Percentiles rank a stretch among this genome's conserved stretches.
These are phyloP conservation scores for Camelus bactrianus DNA, from an alignment of 2,113 vertebrate genomes.

Conservation along the genomic window DNA sequence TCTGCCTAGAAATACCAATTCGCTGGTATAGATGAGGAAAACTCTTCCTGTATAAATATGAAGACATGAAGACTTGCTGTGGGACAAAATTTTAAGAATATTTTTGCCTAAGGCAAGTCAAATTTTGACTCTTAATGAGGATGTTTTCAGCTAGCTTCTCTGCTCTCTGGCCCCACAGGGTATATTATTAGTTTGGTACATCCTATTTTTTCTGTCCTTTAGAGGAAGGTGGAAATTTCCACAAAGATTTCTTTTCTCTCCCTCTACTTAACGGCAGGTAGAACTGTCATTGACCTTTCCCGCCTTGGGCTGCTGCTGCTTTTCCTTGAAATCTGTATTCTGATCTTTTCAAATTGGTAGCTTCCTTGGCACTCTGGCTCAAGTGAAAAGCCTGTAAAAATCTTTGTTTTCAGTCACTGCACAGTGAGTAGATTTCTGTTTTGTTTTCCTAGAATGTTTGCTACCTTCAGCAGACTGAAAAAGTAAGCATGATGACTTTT, in stretches of 20 bases:
- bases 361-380: neutral
- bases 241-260: conserved; percentile 10
- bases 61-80: conserved; percentile 41
- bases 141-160: conserved; percentile 56
- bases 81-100: conserved; percentile 35
- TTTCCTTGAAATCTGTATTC: conserved; percentile 35
- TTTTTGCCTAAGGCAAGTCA: conserved; percentile 49
- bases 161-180: neutral
- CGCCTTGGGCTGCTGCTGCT: neutral
- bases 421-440: neutral
- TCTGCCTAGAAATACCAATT: conserved; percentile 26
- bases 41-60: neutral
- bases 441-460: conserved; percentile 6
- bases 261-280: neutral
- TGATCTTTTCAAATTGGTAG: conserved; percentile 43
- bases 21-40: conserved; percentile 31
- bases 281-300: neutral
- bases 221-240: conserved; percentile 59
- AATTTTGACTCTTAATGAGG: conserved; percentile 51
- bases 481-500: neutral
- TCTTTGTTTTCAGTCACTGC: neutral
- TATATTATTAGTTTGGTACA: conserved; percentile 43
- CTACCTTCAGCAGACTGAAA: neutral
- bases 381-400: neutral
- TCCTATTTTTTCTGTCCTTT: conserved; percentile 26